Base-by-base conservation (phyloP, 2,797 vertebrate genomes). In the Craterocephalus amniculus region DNA sequence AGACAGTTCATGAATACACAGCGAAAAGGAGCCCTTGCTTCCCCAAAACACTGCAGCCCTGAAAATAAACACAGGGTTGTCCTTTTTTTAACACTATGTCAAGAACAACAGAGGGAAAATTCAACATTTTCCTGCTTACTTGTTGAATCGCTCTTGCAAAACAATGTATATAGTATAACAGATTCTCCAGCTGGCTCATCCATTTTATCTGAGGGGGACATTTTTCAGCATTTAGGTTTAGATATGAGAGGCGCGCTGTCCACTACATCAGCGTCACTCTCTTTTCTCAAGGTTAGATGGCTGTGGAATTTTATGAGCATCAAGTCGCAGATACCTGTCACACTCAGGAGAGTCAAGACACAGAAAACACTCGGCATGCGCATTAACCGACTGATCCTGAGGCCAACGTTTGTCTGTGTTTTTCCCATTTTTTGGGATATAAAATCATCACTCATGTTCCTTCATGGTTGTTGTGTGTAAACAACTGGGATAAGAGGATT, bases 141-240 rank as follows among this genome's bases (percentile, higher is more conserved):
- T 77, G 87, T 89, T 83, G 69, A 85, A 67, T 84, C 84, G 87
- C 77, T 72, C 83, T 84, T 66, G 74, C 85, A 89, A 91, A 91
- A 90, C 84, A 89, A 82, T 83, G 76, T 76, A 88, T 89, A 84
- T 87, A 84, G 85, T 85, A 64, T 62, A 57, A 80, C 57, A 52
- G 72, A 52, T 77, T 79, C 62, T 55, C 58, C 69, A 59, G 85
- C 60, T 12, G 60, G 85, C 83, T 78, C 87, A 89, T 90, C 80
- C 71, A 90, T 92, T 92, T 91, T 79, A 81, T 90, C 76, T 76
- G 87, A 86, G 78, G 83, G 90, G 45, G 88, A 90, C 88, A 89
- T 93, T 93, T 92, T 92, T 93, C 89, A 91, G 85, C 86, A 90
- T 92, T 92, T 92, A 84, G 78, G 86, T 82, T 79, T 83, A 78